Base-by-base conservation (phyloP, 2,888 invertebrate genomes). In the Sympetrum striolatum region DNA sequence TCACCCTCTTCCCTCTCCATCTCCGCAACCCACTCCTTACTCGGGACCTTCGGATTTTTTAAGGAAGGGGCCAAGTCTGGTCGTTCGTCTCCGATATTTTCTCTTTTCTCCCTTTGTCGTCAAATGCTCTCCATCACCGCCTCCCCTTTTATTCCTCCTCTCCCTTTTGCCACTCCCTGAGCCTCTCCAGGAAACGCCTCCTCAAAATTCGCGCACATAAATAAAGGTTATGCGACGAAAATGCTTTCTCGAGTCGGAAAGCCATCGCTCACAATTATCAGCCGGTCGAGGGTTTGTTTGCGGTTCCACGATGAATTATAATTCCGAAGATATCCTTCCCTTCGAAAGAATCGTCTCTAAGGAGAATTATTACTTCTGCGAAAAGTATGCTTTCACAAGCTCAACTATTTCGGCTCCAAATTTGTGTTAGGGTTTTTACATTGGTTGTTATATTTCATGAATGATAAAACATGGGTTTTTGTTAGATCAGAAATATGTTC, bases 161-260 rank as follows among this genome's bases (percentile, higher is more conserved):
- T 1, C 58, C 18, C 31, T 10, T 31, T 35, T 3, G 14, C 37
- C 35, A 37, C 82, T 82, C 53, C 81, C 37, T 25, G n/a, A n/a
- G 10, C 31, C 58, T 82, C 58, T n/a, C 53, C 82, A 35, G 53
- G 35, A 22, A 37, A 86, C 86, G 60, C 86, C 86, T 37, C 60
- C 86, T 22, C 86, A 58, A 58, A 60, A 64, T 86, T 64, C 39
- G 86, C 39, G 60, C 86, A n/a, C 86, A 86, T 86, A 86, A 86
- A 86, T 86, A 60, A 86, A 86, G 37, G 60, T 37, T 58, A 86
- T 64, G 58, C 35, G 37, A 60, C 18, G n/a, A 60, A 64, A 86
- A 86, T 60, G 58, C 60, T 86, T 86, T 58, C 60, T 60, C 60
- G 37, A 44, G 48, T 39, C n/a, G 44, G 48, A 81, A 48, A 39